Conservation (phyloP, 2,797 vertebrate species). For the Siniperca undulata region DNA sequence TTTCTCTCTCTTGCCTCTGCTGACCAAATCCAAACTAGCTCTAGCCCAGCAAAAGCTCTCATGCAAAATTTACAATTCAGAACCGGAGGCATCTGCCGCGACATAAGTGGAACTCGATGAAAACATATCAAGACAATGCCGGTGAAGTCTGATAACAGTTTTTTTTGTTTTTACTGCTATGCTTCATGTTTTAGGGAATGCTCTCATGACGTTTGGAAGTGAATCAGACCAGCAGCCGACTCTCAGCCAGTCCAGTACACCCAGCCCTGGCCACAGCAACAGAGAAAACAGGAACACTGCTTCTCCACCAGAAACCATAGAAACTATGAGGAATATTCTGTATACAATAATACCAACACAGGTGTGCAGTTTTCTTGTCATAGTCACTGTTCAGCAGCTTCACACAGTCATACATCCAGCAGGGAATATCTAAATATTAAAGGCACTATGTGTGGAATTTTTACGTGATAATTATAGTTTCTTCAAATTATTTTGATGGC, state of each 20-base stretch:
- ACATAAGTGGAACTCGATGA: constrained; percentile 27
- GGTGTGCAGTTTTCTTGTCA: constrained; percentile 79
- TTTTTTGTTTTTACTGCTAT: constrained; percentile 10
- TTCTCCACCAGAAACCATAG: constrained; percentile 74
- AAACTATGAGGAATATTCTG: constrained; percentile 83
- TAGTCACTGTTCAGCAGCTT: not conserved
- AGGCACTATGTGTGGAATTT: not conserved
- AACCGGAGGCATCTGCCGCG: constrained; percentile 24
- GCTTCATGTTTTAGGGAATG: constrained; percentile 86
- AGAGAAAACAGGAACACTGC: constrained; percentile 80
- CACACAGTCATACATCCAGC: not conserved
- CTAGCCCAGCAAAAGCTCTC: constrained; percentile 30
- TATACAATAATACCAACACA: constrained; percentile 90
- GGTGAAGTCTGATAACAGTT: not conserved
- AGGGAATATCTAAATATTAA: constrained; percentile 21
- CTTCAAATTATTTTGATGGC: not conserved
- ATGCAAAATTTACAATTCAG: constrained; percentile 44
- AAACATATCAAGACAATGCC: constrained; percentile 9
- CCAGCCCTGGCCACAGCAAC: constrained; percentile 79
- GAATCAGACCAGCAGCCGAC: constrained; percentile 85
- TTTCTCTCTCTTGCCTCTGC: constrained; percentile 30
- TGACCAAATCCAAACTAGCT: constrained; percentile 39
- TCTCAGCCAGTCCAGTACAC: constrained; percentile 74
- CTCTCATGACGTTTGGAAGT: constrained; percentile 91
- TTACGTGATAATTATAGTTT: not conserved